These are phyloP conservation scores for Turdus rufiventris DNA, from an alignment of 2,113 vertebrate species.

Conservation along the genomic window DNA sequence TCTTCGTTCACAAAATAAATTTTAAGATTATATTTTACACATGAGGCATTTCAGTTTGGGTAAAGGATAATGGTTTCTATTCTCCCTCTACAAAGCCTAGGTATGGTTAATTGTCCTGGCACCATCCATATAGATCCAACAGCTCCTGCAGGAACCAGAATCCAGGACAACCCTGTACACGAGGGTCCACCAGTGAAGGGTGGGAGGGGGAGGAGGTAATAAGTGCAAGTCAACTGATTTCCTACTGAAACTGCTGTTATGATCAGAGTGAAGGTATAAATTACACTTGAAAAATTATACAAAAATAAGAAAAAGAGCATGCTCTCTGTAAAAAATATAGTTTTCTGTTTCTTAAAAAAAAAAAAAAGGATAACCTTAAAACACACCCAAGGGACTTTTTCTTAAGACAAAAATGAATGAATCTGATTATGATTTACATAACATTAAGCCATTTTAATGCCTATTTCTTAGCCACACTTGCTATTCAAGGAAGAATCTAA, in stretches of 20 bases:
- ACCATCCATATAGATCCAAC: neutral
- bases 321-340: slow-evolving; percentile 80
- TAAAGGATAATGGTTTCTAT: neutral
- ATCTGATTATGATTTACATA: slow-evolving; percentile 18
- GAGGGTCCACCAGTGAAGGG: neutral
- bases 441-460: slow-evolving; percentile 64
- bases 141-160: slow-evolving; percentile 7
- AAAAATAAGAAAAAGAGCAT: slow-evolving; percentile 79
- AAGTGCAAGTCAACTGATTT: slow-evolving; percentile 9
- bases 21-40: neutral
- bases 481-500: neutral
- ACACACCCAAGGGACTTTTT: neutral
- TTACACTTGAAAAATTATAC: slow-evolving; percentile 76
- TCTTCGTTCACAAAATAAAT: neutral
- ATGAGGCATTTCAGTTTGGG: neutral
- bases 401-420: slow-evolving; percentile 46
- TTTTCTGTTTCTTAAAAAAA: slow-evolving; percentile 66
- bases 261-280: slow-evolving; percentile 72
- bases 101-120: neutral
- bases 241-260: slow-evolving; percentile 40
- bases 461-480: slow-evolving; percentile 7
- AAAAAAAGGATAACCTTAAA: slow-evolving; percentile 45
- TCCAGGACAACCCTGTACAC: neutral
- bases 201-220: neutral
- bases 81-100: neutral